A percentile compares a stretch with the other conserved stretches of the same genome.
Evolutionary conservation across 1,140 invertebrate species (phyloP).

Genomic region (Penaeus japonicus): DNA sequence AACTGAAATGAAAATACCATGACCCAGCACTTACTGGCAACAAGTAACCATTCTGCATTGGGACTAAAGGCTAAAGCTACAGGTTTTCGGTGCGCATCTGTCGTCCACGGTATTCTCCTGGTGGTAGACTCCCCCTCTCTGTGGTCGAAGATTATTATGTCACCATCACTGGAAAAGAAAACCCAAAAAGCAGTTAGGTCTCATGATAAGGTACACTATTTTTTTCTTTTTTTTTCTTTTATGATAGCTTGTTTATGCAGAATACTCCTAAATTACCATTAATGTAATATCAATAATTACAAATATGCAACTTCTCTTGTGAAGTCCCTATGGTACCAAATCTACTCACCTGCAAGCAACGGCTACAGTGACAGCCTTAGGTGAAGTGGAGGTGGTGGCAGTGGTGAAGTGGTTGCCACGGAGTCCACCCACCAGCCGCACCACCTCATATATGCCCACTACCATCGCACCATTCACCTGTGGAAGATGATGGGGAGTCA

Average conservation of each 20-base stretch:
- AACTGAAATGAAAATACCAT: neutral
- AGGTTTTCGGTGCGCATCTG: conserved; percentile 43
- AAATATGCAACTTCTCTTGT: neutral
- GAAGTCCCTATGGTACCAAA: neutral
- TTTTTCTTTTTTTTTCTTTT: no score
- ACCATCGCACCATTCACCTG: conserved; percentile 54
- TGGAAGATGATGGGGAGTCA: neutral
- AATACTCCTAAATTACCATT: no score
- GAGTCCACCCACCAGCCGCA: conserved; percentile 53
- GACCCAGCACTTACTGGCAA: conserved; percentile 50
- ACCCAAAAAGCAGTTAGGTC: neutral
- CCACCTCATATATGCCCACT: conserved; percentile 50
- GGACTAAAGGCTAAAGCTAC: conserved; percentile 57
- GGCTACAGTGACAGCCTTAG: conserved; percentile 33
- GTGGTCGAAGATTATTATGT: conserved; percentile 45
- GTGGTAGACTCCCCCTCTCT: conserved; percentile 48
- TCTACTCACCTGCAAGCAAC: conserved; percentile 29
- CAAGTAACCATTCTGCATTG: conserved; percentile 54
- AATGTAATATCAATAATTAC: no score
- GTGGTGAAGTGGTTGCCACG: conserved; percentile 48
- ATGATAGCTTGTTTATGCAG: no score
- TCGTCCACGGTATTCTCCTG: conserved; percentile 48
- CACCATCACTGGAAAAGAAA: conserved; percentile 40
- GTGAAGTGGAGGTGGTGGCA: conserved; percentile 51
- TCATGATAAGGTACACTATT: no score